Percentiles rank a stretch among this genome's conserved stretches.
These are phyloP conservation scores for pig (Sus scrofa) DNA, from an alignment of 2,113 vertebrate genomes.

Conservation along the genomic window T2T-Sscrofa CM000830.6:47658001-47658500, in stretches of 20 bases:
- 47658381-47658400: conserved; percentile 60
- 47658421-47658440: conserved; percentile 64
- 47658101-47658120: conserved; percentile 62
- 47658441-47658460: conserved; percentile 59
- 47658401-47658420: conserved; percentile 38
- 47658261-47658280: conserved; percentile 72
- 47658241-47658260: conserved; percentile 77
- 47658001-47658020: conserved; percentile 39
- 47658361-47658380: conserved; percentile 61
- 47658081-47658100: conserved; percentile 62
- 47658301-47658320: conserved; percentile 66
- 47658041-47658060: conserved; percentile 61
- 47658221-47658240: conserved; percentile 66
- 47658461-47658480: conserved; percentile 11
- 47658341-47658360: conserved; percentile 66
- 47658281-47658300: conserved; percentile 68
- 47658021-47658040: conserved; percentile 32
- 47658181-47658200: conserved; percentile 71
- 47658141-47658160: conserved; percentile 72
- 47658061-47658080: conserved; percentile 70
- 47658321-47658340: conserved; percentile 61
- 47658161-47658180: conserved; percentile 43
- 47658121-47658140: conserved; percentile 61
- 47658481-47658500: neutral
- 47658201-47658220: conserved; percentile 68